Conservation (phyloP, 1,140 invertebrate genomes). For the Nasonia longicornis region DNA sequence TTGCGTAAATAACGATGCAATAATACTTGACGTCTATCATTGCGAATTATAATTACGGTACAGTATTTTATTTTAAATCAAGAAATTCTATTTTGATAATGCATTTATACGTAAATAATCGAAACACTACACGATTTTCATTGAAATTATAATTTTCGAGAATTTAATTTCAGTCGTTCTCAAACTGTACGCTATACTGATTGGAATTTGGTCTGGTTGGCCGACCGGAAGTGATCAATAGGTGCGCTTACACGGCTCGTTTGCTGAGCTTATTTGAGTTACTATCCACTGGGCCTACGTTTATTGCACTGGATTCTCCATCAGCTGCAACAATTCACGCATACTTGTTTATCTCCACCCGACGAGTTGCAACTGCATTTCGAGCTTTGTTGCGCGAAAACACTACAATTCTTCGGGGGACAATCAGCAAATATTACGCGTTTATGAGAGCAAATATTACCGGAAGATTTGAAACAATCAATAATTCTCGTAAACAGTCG, state of each 20-base stretch:
- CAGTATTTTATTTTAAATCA: too few relatives aligned
- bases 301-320: conserved; percentile 3
- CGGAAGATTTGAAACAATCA: too few relatives aligned
- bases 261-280: conserved; percentile 40
- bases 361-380: neutral
- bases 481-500: too few relatives aligned
- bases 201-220: conserved; percentile 31
- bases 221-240: conserved; percentile 36
- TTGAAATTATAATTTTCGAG: neutral
- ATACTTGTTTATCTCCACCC: conserved; percentile 11
- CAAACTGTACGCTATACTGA: conserved; percentile 13
- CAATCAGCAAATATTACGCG: neutral
- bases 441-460: too few relatives aligned
- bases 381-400: neutral
- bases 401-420: neutral
- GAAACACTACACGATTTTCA: neutral
- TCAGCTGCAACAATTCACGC: conserved; percentile 3
- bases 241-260: conserved; percentile 38
- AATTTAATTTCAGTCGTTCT: conserved; percentile 4
- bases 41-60: too few relatives aligned
- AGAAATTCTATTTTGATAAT: too few relatives aligned
- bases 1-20: neutral
- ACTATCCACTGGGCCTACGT: conserved; percentile 5
- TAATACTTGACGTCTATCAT: too few relatives aligned
- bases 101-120: too few relatives aligned